Evolutionary conservation across 2,797 vertebrate species (phyloP), one percentile per base, ranked within the genome.

Genomic region (Lithobates sylvaticus): DNA sequence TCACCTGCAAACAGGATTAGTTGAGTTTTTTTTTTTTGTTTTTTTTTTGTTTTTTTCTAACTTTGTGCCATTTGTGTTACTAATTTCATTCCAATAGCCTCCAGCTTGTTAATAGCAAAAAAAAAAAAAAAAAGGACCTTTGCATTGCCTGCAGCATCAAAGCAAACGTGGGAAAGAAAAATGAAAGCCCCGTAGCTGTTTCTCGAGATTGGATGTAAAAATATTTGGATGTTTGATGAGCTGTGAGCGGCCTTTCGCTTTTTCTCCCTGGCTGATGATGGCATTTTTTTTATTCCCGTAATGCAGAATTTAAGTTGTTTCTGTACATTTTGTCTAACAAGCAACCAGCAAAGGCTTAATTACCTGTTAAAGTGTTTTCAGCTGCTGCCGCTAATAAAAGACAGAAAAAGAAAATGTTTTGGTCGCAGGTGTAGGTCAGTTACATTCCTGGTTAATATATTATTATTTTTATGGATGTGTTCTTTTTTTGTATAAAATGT

Each of bases 1-100:
- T 87, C 81, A 87, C 81, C 86, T 87, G 86, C 86, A 87, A 67
- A 84, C 76, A 76, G 32, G 23, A 78, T 83, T 78, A 79, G 42
- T 73, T 13, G 10, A 42, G 68, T 32, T 85, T 58, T 61, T 79
- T 21, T 27, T 29, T 67, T 29, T 26, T 15, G 27, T 67, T 1
- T 12, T 29, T 29, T 6, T 26, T 15, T 67, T 67, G 3, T 44
- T 26, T 64, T 26, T n/a, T 64, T 9, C 61, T 64, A 54, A 58
- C 50, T 74, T 27, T 21, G 32, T 80, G 76, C 70, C 81, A 76
- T 75, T 79, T 29, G 42, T 71, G 13, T 36, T 71, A 58, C 42
- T 74, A 36, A 72, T 80, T 80, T 26, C 29, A 80, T 69, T 84
- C 71, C 81, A 84, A 79, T 27, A 47, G 54, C 86, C 74, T 69